These are phyloP conservation scores for Slavum lentiscoides DNA, from an alignment of 2,888 invertebrate species.

Conservation along the genomic window DNA sequence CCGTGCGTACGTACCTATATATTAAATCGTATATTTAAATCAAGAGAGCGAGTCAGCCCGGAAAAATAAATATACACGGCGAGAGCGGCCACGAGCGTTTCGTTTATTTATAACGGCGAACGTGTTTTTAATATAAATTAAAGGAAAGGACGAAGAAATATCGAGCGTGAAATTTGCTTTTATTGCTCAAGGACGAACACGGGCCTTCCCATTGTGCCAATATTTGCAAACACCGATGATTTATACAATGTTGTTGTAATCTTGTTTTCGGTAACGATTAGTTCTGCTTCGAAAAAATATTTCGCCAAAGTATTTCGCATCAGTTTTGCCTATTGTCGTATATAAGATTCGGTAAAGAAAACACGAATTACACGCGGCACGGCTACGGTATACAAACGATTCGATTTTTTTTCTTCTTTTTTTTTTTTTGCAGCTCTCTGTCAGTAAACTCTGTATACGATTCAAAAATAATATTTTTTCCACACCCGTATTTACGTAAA, in stretches of 20 bases:
- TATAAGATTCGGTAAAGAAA: neutral
- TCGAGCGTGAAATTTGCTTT: conserved; percentile 34
- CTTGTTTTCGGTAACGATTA: conserved; percentile 25
- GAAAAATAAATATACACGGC: too few relatives aligned
- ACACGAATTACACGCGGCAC: neutral
- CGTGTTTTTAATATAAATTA: neutral
- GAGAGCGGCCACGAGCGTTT: too few relatives aligned
- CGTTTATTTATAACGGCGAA: neutral
- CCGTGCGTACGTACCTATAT: neutral
- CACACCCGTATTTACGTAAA: too few relatives aligned
- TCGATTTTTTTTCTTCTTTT: neutral
- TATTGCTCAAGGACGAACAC: neutral
- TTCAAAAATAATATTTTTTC: too few relatives aligned
- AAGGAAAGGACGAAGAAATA: conserved; percentile 13
- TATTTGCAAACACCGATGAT: conserved; percentile 36
- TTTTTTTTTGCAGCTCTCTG: too few relatives aligned
- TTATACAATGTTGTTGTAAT: neutral
- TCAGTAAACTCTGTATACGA: too few relatives aligned
- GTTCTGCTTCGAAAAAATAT: conserved; percentile 27
- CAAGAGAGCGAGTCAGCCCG: too few relatives aligned
- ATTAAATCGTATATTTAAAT: too few relatives aligned
- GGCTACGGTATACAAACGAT: neutral
- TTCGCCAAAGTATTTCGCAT: neutral
- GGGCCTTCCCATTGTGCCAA: conserved; percentile 10
- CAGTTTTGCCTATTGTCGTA: neutral